These are phyloP conservation scores for Archocentrus centrarchus DNA, from an alignment of 2,113 vertebrate genomes.

Conservation along the genomic window DNA sequence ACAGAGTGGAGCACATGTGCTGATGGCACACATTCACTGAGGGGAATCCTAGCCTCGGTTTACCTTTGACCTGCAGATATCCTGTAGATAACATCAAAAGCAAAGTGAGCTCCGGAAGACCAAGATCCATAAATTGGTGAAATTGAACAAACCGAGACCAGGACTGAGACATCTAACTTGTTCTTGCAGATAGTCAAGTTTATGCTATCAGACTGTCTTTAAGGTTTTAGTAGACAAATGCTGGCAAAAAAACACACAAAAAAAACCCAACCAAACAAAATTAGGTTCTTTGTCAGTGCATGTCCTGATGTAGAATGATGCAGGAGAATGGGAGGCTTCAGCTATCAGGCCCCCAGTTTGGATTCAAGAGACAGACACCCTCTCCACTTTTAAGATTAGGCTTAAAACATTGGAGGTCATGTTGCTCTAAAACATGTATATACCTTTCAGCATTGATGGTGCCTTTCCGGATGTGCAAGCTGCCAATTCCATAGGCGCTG, in stretches of 20 bases:
- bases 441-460: not conserved
- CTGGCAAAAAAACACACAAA: too few relatives aligned
- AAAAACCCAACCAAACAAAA: too few relatives aligned
- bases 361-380: not conserved
- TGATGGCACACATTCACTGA: not conserved
- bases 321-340: not conserved
- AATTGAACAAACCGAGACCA: conserved; percentile 28
- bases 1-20: not conserved
- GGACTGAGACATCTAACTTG: not conserved
- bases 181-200: conserved; percentile 5
- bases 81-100: conserved; percentile 22
- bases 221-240: not conserved
- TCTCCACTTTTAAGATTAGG: too few relatives aligned
- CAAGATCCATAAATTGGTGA: conserved; percentile 12
- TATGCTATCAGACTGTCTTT: not conserved
- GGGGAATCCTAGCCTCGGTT: not conserved
- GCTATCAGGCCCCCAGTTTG: not conserved
- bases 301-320: not conserved
- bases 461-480: not conserved
- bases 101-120: not conserved
- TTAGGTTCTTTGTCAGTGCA: not conserved
- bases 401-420: too few relatives aligned
- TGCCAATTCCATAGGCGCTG: not conserved
- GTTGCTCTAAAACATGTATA: not conserved
- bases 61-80: conserved; percentile 54